A percentile compares a stretch with the other conserved stretches of the same genome.
phyloP scores from a whole-genome alignment of 2,888 invertebrate species.

The Athetis lepigone region DNA sequence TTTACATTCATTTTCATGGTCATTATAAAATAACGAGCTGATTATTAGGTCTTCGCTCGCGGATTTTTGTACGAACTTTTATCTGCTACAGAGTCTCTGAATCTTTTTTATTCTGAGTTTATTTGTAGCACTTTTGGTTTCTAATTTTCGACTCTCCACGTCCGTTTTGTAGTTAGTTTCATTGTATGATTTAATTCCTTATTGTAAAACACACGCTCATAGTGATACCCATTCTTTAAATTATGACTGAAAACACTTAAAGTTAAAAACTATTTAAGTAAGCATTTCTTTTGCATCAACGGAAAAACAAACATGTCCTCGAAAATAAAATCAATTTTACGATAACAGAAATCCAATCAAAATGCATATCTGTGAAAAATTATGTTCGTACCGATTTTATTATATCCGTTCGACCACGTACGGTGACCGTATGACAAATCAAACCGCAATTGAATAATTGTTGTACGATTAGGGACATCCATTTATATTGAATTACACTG shows the following conservation, averaged over 20 bases:
- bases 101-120: too few species aligned
- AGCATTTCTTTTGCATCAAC: conserved; percentile 11
- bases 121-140: too few species aligned
- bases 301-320: conserved; percentile 12
- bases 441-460: conserved; percentile 54
- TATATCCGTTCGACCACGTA: conserved; percentile 30
- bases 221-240: background rate
- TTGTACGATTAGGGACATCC: conserved; percentile 41
- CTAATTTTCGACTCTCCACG: too few species aligned
- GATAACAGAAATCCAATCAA: conserved; percentile 38
- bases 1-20: background rate
- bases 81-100: too few species aligned
- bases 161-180: too few species aligned
- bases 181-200: too few species aligned
- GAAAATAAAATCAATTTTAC: conserved; percentile 24
- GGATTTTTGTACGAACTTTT: too few species aligned
- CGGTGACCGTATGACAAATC: conserved; percentile 18
- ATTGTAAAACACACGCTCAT: too few species aligned
- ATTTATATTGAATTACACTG: conserved; percentile 41
- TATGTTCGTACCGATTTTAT: conserved; percentile 14
- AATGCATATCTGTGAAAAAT: conserved; percentile 37
- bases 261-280: conserved; percentile 3
- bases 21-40: too few species aligned
- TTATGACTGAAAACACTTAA: background rate
- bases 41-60: too few species aligned